A percentile compares a stretch with the other conserved stretches of the same genome.
Conservation (phyloP, 2,797 vertebrate genomes). For the Sebastes matsubarae region DNA sequence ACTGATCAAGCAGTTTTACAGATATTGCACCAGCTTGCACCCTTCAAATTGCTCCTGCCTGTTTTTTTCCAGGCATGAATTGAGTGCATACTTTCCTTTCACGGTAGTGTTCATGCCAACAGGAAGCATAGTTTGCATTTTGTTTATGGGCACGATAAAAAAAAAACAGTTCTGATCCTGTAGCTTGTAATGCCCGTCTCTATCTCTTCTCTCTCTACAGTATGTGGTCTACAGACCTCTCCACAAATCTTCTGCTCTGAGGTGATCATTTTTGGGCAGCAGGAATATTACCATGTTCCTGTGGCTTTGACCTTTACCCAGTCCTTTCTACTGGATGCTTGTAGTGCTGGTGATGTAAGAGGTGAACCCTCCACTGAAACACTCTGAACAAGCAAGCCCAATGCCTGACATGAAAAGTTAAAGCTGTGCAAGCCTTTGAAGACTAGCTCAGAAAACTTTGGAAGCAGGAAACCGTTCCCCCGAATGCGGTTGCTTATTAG, state of each 20-base stretch:
- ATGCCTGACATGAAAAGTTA: background rate
- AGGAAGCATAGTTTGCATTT: background rate
- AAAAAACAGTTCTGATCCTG: background rate
- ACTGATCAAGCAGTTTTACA: background rate
- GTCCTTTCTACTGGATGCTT: background rate
- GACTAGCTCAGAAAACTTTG: background rate
- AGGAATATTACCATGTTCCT: background rate
- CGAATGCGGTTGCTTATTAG: background rate
- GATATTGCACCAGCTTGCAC: background rate
- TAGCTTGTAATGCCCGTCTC: background rate
- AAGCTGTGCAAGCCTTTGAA: background rate
- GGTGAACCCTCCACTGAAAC: background rate
- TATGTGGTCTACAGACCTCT: background rate
- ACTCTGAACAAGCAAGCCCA: background rate
- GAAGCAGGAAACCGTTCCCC: background rate
- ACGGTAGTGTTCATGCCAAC: background rate
- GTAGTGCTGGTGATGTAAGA: constrained; percentile 22
- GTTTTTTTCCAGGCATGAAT: background rate
- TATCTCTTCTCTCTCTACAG: background rate
- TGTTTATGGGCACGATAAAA: constrained; percentile 1
- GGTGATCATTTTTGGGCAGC: background rate
- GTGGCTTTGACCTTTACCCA: background rate
- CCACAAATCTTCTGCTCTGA: background rate
- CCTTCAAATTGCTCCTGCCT: background rate
- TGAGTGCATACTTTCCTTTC: background rate